Percentiles rank a stretch among this genome's conserved stretches.
Evolutionary conservation across 2,797 vertebrate species (phyloP).

Genomic region (Fundulus diaphanus): DNA sequence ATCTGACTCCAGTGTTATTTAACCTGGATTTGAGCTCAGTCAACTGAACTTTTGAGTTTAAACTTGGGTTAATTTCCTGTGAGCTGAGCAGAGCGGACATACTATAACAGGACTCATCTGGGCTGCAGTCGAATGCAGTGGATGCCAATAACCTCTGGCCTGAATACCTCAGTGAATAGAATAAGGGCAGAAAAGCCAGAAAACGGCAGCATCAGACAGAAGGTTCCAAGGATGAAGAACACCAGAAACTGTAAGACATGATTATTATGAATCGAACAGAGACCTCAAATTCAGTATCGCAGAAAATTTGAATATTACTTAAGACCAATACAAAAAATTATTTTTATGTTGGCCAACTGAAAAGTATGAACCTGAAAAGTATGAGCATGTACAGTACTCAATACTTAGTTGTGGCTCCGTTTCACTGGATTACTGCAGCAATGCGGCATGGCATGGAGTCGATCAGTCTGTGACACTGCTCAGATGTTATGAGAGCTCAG

Average conservation of each 20-base stretch:
- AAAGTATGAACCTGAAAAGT: no score
- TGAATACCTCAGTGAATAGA: conserved; percentile 64
- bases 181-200: conserved; percentile 41
- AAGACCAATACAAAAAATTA: no score
- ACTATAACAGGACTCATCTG: conserved; percentile 63
- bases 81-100: conserved; percentile 37
- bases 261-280: background rate
- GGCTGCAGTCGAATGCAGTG: conserved; percentile 57
- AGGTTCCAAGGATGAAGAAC: background rate
- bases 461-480: no score
- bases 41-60: conserved; percentile 30
- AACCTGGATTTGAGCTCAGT: conserved; percentile 14
- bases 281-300: no score
- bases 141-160: conserved; percentile 69
- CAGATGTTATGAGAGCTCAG: no score
- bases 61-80: conserved; percentile 72
- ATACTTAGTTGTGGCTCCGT: no score
- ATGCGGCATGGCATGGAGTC: no score
- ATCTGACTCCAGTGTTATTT: conserved; percentile 17
- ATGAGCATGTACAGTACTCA: no score
- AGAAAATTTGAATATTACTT: no score
- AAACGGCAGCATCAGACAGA: conserved; percentile 56
- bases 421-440: no score
- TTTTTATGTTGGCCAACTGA: no score
- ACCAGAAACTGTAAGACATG: background rate